Base-by-base conservation (phyloP, 92 coral and sea anemone species). In the Parazoanthus swiftii region DNA sequence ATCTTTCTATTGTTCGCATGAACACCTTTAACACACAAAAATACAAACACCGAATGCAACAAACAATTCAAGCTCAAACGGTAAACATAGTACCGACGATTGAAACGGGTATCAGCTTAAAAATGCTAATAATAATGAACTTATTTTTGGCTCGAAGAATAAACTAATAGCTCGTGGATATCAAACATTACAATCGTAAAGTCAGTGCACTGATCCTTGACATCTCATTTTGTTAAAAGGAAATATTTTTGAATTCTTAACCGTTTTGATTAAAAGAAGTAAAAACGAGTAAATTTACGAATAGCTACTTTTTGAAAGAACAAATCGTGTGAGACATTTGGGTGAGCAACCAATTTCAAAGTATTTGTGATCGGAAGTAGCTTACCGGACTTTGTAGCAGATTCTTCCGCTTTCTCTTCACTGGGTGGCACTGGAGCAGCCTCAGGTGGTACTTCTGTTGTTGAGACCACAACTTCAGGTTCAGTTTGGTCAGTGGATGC, bases 321-420 rank as follows among this genome's bases (percentile, higher is more conserved):
- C 9, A 6, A 3, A 5, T 46, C 8, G 51, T 46, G 8, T 46
- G 51, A 9, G 11, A 6, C 11, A 2, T 46, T 46, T 46, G 51
- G 51, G 3, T 36, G 26, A 42, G 5, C 20, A 10, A 74, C 48
- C 78, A 37, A 48, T 48, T 48, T 7, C n/a, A 10, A 77, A 54
- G 37, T 14, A 80, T 1, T 80, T 6, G n/a, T 7, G 72, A 8
- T 58, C 6, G 3, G 38, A 10, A 80, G n/a, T 6, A 8, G 38
- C 85, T 78, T 80, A 78, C 84, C 87, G 23, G 48, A 38, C 46
- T 25, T 15, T 7, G 84, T 6, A 63, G 8, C 79, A 59, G 83
- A 25, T 6, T 44, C 66, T 16, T n/a, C 79, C 15, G 65, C 54
- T 5, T 58, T 43, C 67, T 43, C 37, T 70, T 72, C 67, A n/a